phyloP scores from a whole-genome alignment of 2,797 vertebrate genomes.

The Phataginus tetradactyla region DNA sequence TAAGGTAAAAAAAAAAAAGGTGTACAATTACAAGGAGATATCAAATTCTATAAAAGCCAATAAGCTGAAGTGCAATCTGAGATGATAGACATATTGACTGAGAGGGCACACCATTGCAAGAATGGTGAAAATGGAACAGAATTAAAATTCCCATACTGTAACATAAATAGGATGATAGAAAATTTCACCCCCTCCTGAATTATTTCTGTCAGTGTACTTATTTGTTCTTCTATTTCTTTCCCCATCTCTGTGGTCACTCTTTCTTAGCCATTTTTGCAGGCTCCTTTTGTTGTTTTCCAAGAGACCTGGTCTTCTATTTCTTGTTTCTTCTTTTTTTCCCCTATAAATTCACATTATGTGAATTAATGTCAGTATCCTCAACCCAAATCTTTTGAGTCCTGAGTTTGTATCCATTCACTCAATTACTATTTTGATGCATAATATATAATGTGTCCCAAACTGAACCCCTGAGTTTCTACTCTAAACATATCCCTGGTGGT shows the following conservation, averaged over 20 bases:
- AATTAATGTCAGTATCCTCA: neutral
- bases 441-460: neutral
- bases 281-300: neutral
- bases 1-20: conserved; percentile 34
- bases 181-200: neutral
- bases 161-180: neutral
- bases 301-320: neutral
- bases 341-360: neutral
- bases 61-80: neutral
- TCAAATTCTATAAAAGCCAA: neutral
- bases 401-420: neutral
- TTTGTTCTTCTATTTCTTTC: neutral
- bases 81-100: neutral
- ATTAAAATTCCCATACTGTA: neutral
- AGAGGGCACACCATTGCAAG: neutral
- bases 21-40: neutral
- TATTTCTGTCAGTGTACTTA: neutral
- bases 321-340: fast-evolving
- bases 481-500: neutral
- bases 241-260: neutral
- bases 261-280: neutral
- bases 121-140: neutral
- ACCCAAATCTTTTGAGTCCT: neutral
- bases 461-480: neutral
- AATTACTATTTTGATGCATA: neutral